Evolutionary conservation across 2,797 vertebrate species (phyloP).

Genomic region (Sphenopsis melanotis): DNA sequence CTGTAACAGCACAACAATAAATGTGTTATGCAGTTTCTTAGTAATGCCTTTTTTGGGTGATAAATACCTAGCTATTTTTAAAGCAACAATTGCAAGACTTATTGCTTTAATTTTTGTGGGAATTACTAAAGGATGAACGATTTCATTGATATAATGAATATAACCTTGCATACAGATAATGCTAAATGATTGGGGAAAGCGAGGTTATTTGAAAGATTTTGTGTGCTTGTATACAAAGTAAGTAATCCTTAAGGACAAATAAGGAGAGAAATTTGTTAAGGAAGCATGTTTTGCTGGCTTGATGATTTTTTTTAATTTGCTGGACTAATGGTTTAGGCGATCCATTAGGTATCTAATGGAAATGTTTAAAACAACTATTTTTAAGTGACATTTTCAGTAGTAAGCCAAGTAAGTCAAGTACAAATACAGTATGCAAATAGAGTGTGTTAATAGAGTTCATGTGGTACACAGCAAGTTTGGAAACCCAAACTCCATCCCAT

Average conservation of each 20-base stretch:
- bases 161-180: background rate
- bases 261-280: background rate
- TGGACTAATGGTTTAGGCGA: background rate
- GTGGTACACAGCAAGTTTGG: background rate
- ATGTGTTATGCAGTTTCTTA: background rate
- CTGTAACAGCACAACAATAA: background rate
- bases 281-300: background rate
- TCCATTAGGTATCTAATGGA: background rate
- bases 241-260: background rate
- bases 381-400: background rate
- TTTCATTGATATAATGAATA: background rate
- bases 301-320: background rate
- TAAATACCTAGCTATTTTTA: background rate
- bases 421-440: background rate
- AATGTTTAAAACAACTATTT: constrained; percentile 3
- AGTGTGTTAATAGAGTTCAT: background rate
- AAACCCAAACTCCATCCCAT: background rate
- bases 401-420: background rate
- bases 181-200: background rate
- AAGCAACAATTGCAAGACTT: background rate
- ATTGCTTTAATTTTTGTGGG: background rate
- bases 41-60: background rate
- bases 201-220: background rate
- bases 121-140: background rate
- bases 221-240: background rate